These are phyloP conservation scores for Sebastes alutus DNA, from an alignment of 2,797 vertebrate species.

Conservation along the genomic window DNA sequence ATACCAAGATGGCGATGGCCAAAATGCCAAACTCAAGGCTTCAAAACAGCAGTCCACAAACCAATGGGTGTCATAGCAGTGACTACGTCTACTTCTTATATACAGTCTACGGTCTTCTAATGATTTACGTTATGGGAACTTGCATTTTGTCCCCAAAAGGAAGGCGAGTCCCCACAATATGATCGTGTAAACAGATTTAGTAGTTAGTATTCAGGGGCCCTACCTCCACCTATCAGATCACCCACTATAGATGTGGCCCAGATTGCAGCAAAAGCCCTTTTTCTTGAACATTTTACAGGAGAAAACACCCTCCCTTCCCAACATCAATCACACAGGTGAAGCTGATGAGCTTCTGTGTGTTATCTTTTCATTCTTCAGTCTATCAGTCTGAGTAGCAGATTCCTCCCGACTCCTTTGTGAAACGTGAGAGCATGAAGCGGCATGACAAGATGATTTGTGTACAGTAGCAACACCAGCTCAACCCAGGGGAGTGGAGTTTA, in stretches of 20 bases:
- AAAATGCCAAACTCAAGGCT: no score
- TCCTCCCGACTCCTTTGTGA: slow-evolving; percentile 25
- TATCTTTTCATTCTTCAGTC: slow-evolving; percentile 31
- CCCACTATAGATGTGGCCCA: slow-evolving; percentile 21
- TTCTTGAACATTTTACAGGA: slow-evolving; percentile 1
- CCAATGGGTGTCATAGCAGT: no score
- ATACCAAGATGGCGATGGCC: no score
- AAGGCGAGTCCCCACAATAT: background rate
- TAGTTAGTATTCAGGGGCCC: slow-evolving; percentile 61
- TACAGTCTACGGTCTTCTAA: background rate
- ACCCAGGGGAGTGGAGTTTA: slow-evolving; percentile 62
- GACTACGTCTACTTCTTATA: background rate
- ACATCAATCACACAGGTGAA: slow-evolving; percentile 45
- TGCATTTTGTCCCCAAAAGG: background rate
- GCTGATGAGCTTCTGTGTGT: slow-evolving; percentile 13
- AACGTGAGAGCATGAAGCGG: slow-evolving; percentile 59
- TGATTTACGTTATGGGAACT: background rate
- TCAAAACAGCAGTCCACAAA: no score
- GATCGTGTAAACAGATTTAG: background rate
- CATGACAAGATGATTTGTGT: slow-evolving; percentile 72
- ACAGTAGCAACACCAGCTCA: slow-evolving; percentile 72
- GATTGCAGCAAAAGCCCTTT: slow-evolving; percentile 22
- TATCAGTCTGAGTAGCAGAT: slow-evolving; percentile 17
- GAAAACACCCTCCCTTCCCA: slow-evolving; percentile 16
- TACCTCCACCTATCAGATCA: slow-evolving; percentile 57